Evolutionary conservation across 2,888 invertebrate genomes (phyloP), one percentile per base, ranked within the genome.

Genomic region (Drosophila stalkeri): DNA sequence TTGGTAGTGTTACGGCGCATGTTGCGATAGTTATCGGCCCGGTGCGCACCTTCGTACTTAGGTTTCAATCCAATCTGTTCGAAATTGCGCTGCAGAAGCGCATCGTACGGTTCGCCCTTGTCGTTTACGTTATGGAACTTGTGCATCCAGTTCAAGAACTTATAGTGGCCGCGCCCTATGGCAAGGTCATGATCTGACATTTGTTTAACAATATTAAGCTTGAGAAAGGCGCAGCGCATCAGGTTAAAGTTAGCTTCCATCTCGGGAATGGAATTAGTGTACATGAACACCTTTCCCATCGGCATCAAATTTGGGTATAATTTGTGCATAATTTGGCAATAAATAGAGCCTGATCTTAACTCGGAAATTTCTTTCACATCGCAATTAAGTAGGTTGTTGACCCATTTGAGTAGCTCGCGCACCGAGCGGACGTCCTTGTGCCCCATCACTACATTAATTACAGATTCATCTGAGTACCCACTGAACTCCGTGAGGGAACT

Each of bases 251-350:
- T 60, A 0, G 31, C 3, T 4, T 49, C 60, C 1, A 60, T 31
- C 39, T 60, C 60, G 16, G 14, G 16, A 11, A 0, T 0, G 2
- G 39, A 2, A 39, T 60, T 60, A 0, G 49, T 60, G 11, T 16
- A 7, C 11, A 49, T 7, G 11, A 31, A 11, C 0, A 60, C 39
- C 3, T 49, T 60, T 20, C 0, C 7, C 3, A 60, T 3, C 11
- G 60, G 9, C 1, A 60, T 20, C 3, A 2, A 5, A 1, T 0
- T 2, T 0, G 60, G 60, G 7, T 3, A 39, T 2, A 60, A 0
- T 3, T 20, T 60, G 4, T 60, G 60, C 3, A 60, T 1, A 11
- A 60, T 11, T 3, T 60, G 60, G 0, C 60, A 60, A 16, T 60
- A 60, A 16, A 49, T 47, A 0, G 16, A 18, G 18, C 60, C 60